Percentiles rank a stretch among this genome's conserved stretches.
phyloP scores from a whole-genome alignment of 2,888 invertebrate species.

The Drosophila hawaiiensis region DNA sequence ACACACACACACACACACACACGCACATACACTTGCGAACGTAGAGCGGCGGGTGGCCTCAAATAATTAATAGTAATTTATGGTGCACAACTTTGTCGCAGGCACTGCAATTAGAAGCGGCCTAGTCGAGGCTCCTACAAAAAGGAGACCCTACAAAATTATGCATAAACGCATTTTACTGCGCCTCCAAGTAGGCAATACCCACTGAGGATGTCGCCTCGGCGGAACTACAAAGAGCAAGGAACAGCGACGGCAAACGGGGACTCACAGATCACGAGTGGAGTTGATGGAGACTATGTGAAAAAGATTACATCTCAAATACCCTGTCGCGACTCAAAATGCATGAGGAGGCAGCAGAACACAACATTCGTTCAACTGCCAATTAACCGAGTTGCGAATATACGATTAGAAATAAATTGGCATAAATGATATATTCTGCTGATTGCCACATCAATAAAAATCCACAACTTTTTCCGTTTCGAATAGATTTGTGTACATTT shows the following conservation, averaged over 20 bases:
- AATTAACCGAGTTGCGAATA: neutral
- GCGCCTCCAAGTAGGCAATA: constrained; percentile 83
- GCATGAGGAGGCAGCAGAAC: neutral
- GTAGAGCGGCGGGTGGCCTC: constrained; percentile 17
- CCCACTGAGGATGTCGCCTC: constrained; percentile 36
- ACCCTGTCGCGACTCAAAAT: neutral
- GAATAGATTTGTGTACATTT: no score
- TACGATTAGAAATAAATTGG: neutral
- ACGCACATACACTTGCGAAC: neutral
- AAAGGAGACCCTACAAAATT: constrained; percentile 63
- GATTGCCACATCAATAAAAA: neutral
- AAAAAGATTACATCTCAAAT: neutral
- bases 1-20: constrained; percentile 18
- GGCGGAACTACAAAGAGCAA: constrained; percentile 61
- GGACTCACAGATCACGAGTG: neutral
- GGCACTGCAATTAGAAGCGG: constrained; percentile 67
- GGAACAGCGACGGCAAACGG: neutral
- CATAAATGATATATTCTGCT: neutral
- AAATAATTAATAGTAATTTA: constrained; percentile 81
- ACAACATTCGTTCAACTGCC: neutral
- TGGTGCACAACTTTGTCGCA: constrained; percentile 59
- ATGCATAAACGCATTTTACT: constrained; percentile 83
- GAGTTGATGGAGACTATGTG: neutral
- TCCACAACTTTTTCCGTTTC: no score
- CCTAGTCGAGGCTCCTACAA: neutral